phyloP scores from a whole-genome alignment of 2,113 vertebrate species.

The Thamnophis sirtalis region DNA sequence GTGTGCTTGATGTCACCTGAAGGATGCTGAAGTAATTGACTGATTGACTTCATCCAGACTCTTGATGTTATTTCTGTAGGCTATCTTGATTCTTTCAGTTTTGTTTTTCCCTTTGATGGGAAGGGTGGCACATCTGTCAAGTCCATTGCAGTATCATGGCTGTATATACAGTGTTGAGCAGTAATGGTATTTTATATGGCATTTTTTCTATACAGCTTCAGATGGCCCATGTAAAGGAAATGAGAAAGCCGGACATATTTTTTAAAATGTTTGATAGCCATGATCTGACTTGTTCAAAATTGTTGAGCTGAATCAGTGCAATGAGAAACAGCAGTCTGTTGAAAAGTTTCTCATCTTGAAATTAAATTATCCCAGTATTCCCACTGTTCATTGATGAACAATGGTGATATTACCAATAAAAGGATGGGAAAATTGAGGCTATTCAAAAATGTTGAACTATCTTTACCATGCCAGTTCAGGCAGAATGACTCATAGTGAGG shows the following conservation, averaged over 20 bases:
- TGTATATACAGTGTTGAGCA: background rate
- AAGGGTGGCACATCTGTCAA: background rate
- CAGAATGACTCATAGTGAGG: background rate
- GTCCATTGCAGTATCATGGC: background rate
- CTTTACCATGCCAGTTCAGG: background rate
- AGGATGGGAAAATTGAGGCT: background rate
- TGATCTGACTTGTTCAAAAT: background rate
- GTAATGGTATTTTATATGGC: background rate
- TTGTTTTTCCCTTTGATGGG: background rate
- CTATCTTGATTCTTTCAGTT: background rate
- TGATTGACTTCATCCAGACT: background rate
- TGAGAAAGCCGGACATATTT: background rate
- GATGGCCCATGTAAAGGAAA: background rate
- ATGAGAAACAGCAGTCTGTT: background rate
- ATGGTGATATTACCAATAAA: background rate
- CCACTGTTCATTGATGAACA: background rate
- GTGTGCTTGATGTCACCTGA: background rate
- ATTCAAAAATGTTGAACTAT: background rate
- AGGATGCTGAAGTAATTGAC: background rate
- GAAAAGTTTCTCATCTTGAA: background rate
- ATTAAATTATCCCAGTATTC: background rate
- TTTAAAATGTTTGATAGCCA: background rate
- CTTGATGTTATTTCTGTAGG: background rate
- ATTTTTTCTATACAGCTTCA: background rate
- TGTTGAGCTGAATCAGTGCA: background rate